These are phyloP conservation scores for Rhinoptilus africanus DNA, from an alignment of 2,113 vertebrate genomes.

Conservation along the genomic window DNA sequence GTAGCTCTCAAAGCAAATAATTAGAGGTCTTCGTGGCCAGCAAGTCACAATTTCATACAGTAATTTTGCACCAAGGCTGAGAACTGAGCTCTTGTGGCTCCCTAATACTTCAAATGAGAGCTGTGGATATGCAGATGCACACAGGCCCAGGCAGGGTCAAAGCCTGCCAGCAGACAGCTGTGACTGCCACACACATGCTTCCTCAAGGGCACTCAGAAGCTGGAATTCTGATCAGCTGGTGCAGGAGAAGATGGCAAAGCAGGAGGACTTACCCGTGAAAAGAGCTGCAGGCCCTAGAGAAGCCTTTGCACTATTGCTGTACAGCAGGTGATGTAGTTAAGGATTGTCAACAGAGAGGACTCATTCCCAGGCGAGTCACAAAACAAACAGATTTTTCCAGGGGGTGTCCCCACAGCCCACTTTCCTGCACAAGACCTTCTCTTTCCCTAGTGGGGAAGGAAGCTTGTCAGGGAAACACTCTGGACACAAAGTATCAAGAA, in stretches of 20 bases:
- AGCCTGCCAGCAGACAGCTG: neutral
- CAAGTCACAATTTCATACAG: neutral
- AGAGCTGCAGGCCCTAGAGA: neutral
- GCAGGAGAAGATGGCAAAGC: neutral
- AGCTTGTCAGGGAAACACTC: neutral
- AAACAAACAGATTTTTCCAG: neutral
- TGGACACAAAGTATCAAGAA: neutral
- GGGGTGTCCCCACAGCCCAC: neutral
- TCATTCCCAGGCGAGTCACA: neutral
- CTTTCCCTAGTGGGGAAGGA: neutral
- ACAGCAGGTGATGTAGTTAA: neutral
- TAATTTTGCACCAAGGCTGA: neutral
- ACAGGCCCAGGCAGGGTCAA: neutral
- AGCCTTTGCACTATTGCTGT: neutral
- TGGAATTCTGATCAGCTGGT: neutral
- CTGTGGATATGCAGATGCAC: neutral
- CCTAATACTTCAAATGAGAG: neutral
- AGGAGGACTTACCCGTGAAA: neutral
- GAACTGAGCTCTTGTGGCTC: neutral
- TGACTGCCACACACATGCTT: neutral
- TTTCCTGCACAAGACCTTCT: neutral
- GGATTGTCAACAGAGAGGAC: neutral
- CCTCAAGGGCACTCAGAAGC: neutral
- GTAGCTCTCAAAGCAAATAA: neutral
- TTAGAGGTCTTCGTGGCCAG: neutral